Base-by-base conservation (phyloP, 2,888 invertebrate species). In the Mythimna loreyi region DNA sequence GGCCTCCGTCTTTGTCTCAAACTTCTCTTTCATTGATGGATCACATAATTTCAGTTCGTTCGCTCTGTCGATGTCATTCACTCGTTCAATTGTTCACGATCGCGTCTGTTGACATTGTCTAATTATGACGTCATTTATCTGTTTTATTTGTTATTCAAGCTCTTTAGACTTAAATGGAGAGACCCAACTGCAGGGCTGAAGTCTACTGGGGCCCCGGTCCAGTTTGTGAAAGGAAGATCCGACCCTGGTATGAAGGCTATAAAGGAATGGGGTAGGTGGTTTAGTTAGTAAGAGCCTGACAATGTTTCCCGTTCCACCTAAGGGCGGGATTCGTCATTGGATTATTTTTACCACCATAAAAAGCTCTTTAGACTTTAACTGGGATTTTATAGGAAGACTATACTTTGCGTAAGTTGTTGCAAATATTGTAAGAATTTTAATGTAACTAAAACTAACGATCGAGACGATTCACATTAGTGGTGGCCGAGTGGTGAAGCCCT, bases 21-120 rank as follows among this genome's bases (percentile, higher is more conserved):
- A 66, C 59, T 70, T 83, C 83, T 83, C 83, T 78, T 83, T 83
- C 85, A 78, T 63, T 66, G 57, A 64, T 57, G 71, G 81, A 78
- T 84, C 85, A 85, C 76, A 79, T 81, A 84, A 86, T 85, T 85
- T 80, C 53, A 78, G 78, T 80, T 82, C 61, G 58, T 77, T 76
- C 75, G 40, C 47, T 77, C 61, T 7, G 19, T 45, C 43, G 40
- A 40, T 69, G 59, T 67, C 58, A 36, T 70, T 75, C 75, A 63
- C 60, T 78, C 73, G 60, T 67, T 80, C 78, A 71, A 78, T 78
- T 78, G 81, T 78, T 63, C 60, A 55, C 64, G 74, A 73, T 73
- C 58, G 55, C 59, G 59, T 69, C 56, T 66, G 72, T 76, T 82
- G 75, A 83, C 78, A 82, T 75, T 84, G 79, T 78, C 75, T 73